Percentiles rank a stretch among this genome's conserved stretches.
These are phyloP conservation scores for Listronotus bonariensis DNA, from an alignment of 1,140 invertebrate species.

Conservation along the genomic window DNA sequence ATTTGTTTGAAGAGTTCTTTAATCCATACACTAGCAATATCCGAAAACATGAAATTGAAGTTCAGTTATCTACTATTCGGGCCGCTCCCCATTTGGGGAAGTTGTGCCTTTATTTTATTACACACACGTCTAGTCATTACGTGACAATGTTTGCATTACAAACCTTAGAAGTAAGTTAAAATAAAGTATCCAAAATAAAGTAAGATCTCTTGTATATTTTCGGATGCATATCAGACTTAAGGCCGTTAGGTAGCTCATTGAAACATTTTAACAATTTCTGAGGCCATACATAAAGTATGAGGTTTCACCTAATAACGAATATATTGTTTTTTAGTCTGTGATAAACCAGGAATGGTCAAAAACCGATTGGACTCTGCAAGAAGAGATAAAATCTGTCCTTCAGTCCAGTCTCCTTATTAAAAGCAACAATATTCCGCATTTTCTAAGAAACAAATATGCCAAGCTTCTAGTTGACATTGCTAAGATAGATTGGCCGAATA, in stretches of 20 bases:
- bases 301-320: too few species aligned
- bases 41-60: slow-evolving; percentile 85
- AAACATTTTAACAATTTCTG: too few species aligned
- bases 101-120: slow-evolving; percentile 80
- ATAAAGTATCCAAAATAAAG: too few species aligned
- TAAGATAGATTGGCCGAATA: slow-evolving; percentile 81
- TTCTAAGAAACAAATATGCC: slow-evolving; percentile 83
- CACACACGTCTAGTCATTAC: slow-evolving; percentile 82
- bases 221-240: too few species aligned
- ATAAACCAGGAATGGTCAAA: slow-evolving; percentile 84
- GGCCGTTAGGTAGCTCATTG: too few species aligned
- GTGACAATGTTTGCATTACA: slow-evolving; percentile 89
- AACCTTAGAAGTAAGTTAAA: slow-evolving; percentile 75
- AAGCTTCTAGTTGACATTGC: slow-evolving; percentile 85
- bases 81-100: slow-evolving; percentile 80
- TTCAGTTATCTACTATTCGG: slow-evolving; percentile 77
- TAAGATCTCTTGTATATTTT: too few species aligned
- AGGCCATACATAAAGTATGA: too few species aligned
- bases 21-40: slow-evolving; percentile 77
- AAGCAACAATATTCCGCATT: slow-evolving; percentile 69
- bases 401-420: slow-evolving; percentile 74
- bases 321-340: slow-evolving; percentile 66
- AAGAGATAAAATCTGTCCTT: slow-evolving; percentile 72
- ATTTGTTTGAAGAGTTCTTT: slow-evolving; percentile 87
- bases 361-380: slow-evolving; percentile 70